phyloP scores from a whole-genome alignment of 2,888 invertebrate genomes.

The Torymus tubicola region DNA sequence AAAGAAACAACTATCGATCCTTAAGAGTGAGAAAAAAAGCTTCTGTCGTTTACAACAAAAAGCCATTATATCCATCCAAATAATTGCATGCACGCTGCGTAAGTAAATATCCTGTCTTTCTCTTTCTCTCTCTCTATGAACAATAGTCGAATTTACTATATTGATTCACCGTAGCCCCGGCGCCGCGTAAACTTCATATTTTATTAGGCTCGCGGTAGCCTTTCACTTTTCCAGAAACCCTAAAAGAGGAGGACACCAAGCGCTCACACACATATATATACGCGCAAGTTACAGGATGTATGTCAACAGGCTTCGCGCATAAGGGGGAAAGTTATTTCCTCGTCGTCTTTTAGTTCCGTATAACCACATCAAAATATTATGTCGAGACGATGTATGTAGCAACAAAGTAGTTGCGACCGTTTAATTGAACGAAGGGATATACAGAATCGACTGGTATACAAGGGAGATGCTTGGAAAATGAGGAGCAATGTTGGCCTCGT shows the following conservation, averaged over 20 bases:
- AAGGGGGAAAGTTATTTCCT: background rate
- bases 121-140: too few species aligned
- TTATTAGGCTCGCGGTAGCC: constrained; percentile 14
- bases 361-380: too few species aligned
- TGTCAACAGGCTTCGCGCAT: constrained; percentile 22
- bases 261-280: too few species aligned
- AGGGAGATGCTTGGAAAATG: too few species aligned
- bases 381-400: too few species aligned
- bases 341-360: background rate
- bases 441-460: too few species aligned
- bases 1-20: too few species aligned
- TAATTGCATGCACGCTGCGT: constrained; percentile 23
- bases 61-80: constrained; percentile 10
- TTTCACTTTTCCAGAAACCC: constrained; percentile 41
- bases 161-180: background rate
- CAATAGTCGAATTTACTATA: constrained; percentile 18
- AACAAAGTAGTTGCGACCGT: too few species aligned
- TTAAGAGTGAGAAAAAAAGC: background rate
- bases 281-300: constrained; percentile 9
- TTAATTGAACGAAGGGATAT: too few species aligned
- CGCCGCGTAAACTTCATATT: background rate
- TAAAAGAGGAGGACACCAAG: constrained; percentile 9
- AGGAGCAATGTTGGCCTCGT: background rate
- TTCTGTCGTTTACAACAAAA: constrained; percentile 1
- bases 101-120: background rate